Base-by-base conservation (phyloP, 2,797 vertebrate species). In the Hylomyscus alleni region DNA sequence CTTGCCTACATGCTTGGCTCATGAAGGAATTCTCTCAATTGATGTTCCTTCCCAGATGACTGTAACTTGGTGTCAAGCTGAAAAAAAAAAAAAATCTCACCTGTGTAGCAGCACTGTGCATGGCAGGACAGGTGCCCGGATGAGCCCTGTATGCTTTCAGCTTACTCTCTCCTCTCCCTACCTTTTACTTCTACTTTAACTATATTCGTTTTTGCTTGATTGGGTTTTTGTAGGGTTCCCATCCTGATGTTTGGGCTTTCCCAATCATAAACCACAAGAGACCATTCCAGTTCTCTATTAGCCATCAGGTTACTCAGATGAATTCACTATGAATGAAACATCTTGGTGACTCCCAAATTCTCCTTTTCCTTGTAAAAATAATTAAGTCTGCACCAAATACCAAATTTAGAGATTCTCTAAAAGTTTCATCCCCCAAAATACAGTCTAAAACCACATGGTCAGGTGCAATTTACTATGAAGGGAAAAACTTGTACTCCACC, bases 401-500 rank as follows among this genome's bases (percentile, higher is more conserved):
- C 26, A 50, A 72, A 37, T 72, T 20, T 50, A 2, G 87, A 62
- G 13, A n/a, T 6, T 76, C 31, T 69, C 37, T 37, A 19, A 37
- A 67, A 54, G 31, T 56, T 7, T 67, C 15, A 82, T 75, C n/a
- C 52, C 72, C 75, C 29, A 67, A 90, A 80, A 37, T 54, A n/a
- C 37, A 11, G 20, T 56, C 24, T 62, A 67, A 26, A 76, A 34
- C 10, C 89, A 13, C 60, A 89, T 26, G 3, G 22, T 44, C 29
- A 86, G 29, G 50, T 73, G 19, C 62, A 72, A 81, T 26, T 78
- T 67, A n/a, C n/a, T 86, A 82, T 50, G 75, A 93, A 96, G 31
- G 24, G 47, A 89, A n/a, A 77, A 60, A 31, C 29, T 37, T 47
- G 34, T 3, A 44, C 3, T 34, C 15, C 14, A 75, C 1, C 31